These are phyloP conservation scores for Tetraneura akinire DNA, from an alignment of 1,140 invertebrate species.

Conservation along the genomic window DNA sequence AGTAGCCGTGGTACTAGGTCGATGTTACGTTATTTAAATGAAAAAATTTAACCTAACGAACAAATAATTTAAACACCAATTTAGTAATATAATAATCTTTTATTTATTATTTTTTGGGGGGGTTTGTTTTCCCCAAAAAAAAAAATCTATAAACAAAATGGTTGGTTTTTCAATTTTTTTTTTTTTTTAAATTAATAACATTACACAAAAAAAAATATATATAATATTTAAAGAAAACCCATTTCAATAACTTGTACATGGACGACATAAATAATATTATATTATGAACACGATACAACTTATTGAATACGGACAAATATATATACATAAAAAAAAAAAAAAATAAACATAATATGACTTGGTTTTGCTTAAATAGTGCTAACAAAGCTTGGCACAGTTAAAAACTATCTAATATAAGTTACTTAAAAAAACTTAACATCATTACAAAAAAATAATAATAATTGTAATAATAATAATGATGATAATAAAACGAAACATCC, in stretches of 20 bases:
- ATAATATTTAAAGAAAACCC: slow-evolving; percentile 25
- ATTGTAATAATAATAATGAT: slow-evolving; percentile 7
- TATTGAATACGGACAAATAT: slow-evolving; percentile 7
- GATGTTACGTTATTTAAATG: too few species aligned
- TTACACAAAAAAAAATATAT: slow-evolving; percentile 44
- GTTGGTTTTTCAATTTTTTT: too few species aligned
- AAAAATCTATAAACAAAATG: slow-evolving; percentile 26
- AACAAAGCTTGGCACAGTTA: slow-evolving; percentile 49
- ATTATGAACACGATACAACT: slow-evolving; percentile 1
- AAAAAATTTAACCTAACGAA: too few species aligned
- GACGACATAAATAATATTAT: background rate
- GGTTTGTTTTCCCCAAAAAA: slow-evolving; percentile 7
- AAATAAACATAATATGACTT: slow-evolving; percentile 29
- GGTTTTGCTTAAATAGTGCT: slow-evolving; percentile 50
- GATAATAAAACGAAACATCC: slow-evolving; percentile 22
- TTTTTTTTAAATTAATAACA: slow-evolving; percentile 32
- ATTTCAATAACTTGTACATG: background rate
- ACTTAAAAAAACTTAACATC: slow-evolving; percentile 51
- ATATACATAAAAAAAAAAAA: slow-evolving; percentile 35
- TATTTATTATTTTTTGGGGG: slow-evolving; percentile 27
- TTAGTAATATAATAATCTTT: slow-evolving; percentile 30
- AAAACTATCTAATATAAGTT: slow-evolving; percentile 50
- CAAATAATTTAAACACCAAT: background rate
- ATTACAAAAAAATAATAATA: slow-evolving; percentile 25
- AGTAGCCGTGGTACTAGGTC: too few species aligned